Evolutionary conservation across 2,888 invertebrate genomes (phyloP).

Genomic region (Aricia artaxerxes): DNA sequence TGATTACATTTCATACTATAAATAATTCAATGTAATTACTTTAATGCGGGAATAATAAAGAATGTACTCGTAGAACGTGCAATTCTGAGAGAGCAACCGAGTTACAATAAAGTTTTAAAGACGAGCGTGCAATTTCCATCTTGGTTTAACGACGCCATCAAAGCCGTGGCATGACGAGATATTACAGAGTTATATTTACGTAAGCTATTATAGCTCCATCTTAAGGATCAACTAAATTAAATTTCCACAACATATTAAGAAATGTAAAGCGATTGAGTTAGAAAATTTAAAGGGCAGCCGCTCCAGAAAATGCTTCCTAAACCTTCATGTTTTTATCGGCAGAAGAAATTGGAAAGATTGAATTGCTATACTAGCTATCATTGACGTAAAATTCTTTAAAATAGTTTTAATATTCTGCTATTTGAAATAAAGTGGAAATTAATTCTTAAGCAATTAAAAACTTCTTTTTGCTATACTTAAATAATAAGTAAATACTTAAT

Average conservation of each 20-base stretch:
- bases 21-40: too few species aligned
- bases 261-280: background rate
- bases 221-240: background rate
- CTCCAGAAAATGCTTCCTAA: background rate
- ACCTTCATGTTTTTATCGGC: background rate
- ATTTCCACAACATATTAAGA: background rate
- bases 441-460: too few species aligned
- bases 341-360: background rate
- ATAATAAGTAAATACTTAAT: too few species aligned
- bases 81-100: conserved; percentile 9
- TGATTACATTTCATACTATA: too few species aligned
- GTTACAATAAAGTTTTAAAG: conserved; percentile 15
- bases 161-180: background rate
- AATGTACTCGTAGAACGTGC: conserved; percentile 1
- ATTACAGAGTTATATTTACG: conserved; percentile 17
- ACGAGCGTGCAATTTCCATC: conserved; percentile 24
- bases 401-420: too few species aligned
- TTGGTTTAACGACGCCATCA: conserved; percentile 27
- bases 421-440: too few species aligned
- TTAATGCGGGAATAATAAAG: background rate
- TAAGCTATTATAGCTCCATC: conserved; percentile 18
- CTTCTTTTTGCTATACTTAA: too few species aligned
- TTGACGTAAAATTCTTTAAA: too few species aligned
- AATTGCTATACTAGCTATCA: background rate
- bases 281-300: background rate